Evolutionary conservation across 2,113 vertebrate species (phyloP).

Genomic region (Gymnogyps californianus): DNA sequence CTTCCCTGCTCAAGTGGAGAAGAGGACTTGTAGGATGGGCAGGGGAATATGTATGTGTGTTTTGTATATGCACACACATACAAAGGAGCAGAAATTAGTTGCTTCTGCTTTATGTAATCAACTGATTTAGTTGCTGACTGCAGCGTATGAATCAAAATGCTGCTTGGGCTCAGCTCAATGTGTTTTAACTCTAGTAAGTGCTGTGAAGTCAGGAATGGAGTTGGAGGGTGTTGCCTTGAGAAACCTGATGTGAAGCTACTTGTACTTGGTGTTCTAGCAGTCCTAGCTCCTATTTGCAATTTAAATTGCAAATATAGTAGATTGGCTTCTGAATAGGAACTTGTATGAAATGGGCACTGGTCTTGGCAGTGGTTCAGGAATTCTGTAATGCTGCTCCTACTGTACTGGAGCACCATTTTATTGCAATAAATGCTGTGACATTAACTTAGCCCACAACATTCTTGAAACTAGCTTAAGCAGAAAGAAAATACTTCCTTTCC

Average conservation of each 20-base stretch:
- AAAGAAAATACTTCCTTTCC: slow-evolving; percentile 18
- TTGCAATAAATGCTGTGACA: not conserved
- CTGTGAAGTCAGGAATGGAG: not conserved
- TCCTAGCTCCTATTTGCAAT: not conserved
- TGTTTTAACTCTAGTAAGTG: not conserved
- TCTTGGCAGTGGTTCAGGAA: slow-evolving; percentile 32
- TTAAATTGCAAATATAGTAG: not conserved
- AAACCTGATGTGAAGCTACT: not conserved
- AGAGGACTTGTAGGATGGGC: not conserved
- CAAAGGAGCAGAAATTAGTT: not conserved
- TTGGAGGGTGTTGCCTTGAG: not conserved
- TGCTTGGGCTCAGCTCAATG: not conserved
- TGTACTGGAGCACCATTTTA: slow-evolving; percentile 32
- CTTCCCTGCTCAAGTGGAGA: not conserved
- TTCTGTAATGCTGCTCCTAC: not conserved
- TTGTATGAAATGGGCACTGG: slow-evolving; percentile 14
- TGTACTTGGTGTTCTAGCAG: not conserved
- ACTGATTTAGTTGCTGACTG: not conserved
- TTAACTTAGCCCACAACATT: not conserved
- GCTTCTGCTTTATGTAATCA: not conserved
- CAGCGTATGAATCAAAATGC: not conserved
- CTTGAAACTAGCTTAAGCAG: slow-evolving; percentile 11
- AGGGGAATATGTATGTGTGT: accelerated
- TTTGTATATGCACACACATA: no score
- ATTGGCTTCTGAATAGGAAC: slow-evolving; percentile 26